A percentile compares a stretch with the other conserved stretches of the same genome.
phyloP scores from a whole-genome alignment of 2,888 invertebrate species.

The Camponotus fellah region DNA sequence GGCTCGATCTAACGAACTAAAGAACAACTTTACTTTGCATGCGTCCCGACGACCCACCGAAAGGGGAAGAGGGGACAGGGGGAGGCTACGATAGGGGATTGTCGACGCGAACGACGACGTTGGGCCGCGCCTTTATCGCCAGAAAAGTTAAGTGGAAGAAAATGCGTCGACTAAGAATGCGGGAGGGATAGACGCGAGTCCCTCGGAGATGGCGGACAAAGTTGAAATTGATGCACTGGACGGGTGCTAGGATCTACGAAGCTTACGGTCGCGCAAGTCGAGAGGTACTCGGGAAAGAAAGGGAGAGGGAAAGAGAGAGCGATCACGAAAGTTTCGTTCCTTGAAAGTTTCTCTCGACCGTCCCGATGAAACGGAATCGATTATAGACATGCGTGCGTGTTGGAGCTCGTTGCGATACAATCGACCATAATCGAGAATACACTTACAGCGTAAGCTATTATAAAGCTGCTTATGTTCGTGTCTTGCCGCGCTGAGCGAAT shows the following conservation, averaged over 20 bases:
- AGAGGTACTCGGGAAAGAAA: conserved; percentile 28
- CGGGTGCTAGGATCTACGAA: conserved; percentile 69
- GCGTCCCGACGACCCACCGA: conserved; percentile 63
- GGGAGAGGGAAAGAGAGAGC: not conserved
- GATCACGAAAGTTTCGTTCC: conserved; percentile 9
- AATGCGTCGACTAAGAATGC: conserved; percentile 79
- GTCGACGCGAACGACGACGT: conserved; percentile 51
- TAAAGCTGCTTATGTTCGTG: not conserved
- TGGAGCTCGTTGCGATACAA: conserved; percentile 9
- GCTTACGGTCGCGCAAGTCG: conserved; percentile 61
- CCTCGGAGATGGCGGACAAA: conserved; percentile 73
- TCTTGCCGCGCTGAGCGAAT: not conserved
- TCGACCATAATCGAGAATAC: conserved; percentile 18
- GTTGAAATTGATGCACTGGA: conserved; percentile 84
- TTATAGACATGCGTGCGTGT: conserved; percentile 42
- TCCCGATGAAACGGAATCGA: conserved; percentile 45
- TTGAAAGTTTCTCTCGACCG: conserved; percentile 49
- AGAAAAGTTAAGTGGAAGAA: conserved; percentile 85
- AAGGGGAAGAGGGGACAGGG: not conserved
- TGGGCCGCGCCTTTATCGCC: conserved; percentile 77
- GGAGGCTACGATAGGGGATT: not conserved
- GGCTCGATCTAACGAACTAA: conserved; percentile 82
- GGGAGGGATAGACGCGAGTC: conserved; percentile 30
- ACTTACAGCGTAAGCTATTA: conserved; percentile 21
- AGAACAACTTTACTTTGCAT: conserved; percentile 82